Evolutionary conservation across 2,113 vertebrate genomes (phyloP), one percentile per base, ranked within the genome.

Genomic region (Aptenodytes patagonicus): DNA sequence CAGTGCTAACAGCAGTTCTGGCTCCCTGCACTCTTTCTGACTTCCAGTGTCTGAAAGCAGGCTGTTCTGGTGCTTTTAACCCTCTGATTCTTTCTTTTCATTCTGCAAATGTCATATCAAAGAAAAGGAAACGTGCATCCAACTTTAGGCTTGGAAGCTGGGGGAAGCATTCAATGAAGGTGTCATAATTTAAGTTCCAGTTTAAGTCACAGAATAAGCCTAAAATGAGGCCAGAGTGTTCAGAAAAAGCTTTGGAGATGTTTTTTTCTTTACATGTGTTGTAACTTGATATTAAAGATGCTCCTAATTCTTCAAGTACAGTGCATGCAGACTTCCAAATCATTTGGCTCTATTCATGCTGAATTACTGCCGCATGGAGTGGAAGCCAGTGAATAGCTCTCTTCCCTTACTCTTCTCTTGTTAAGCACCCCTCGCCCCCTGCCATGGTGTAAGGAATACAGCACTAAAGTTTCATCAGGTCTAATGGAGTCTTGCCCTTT

Each of bases 311-410:
- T 95, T 91, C 84, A 91, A 51, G 42, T 61, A 80, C 49, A 52
- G 82, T 77, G 58, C 60, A 46, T 90, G 71, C 24, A 77, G 91
- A 79, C 70, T 94, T 94, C 84, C 76, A 95, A 91, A 91, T 80
- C 11, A 62, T 87, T 93, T 90, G 46, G 44, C 54, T 89, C 65
- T 87, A 32, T 92, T 96, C 85, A 69, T 77, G 61, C 70, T 92
- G 90, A 95, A 95, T 96, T 92, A 76, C 62, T 95, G 87, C 93
- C 91, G 68, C 92, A 84, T 93, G 93, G 87, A 80, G 76, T 93
- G 61, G 80, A 79, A 90, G 83, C 78, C 47, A 52, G 55, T 51
- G 78, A 88, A 83, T 82, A 92, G 81, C 52, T 93, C 83, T 78
- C 46, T 86, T 76, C 38, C 52, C 49, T 88, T 64, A 29, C 29